Evolutionary conservation across 1,140 invertebrate species (phyloP).

Genomic region (Dendrolimus punctatus): DNA sequence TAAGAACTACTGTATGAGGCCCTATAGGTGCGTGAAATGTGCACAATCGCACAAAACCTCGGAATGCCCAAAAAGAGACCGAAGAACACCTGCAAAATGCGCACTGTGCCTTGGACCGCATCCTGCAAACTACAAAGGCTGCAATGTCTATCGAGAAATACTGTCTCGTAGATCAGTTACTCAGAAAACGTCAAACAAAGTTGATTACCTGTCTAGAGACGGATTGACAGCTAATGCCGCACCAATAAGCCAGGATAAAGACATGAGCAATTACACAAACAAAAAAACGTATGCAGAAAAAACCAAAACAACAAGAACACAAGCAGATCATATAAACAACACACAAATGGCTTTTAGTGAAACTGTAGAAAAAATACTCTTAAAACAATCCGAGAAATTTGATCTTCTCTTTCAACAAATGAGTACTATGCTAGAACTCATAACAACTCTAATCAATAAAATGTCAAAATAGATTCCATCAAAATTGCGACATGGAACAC

Average conservation of each 20-base stretch:
- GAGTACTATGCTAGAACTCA: constrained; percentile 1
- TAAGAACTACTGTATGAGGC: constrained; percentile 4
- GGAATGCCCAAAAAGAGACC: not conserved
- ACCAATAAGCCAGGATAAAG: too few relatives aligned
- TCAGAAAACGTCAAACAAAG: not conserved
- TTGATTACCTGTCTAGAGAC: not conserved
- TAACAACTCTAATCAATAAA: constrained; percentile 1
- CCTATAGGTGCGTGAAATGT: constrained; percentile 2
- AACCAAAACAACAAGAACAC: not conserved
- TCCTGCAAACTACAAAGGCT: constrained; percentile 2
- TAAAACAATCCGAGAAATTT: constrained; percentile 3
- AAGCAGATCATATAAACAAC: not conserved
- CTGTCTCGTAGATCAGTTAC: not conserved
- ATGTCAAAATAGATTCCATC: not conserved
- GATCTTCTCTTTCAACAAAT: constrained; percentile 1
- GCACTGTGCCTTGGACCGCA: not conserved
- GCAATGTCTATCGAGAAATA: not conserved
- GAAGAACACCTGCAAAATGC: not conserved
- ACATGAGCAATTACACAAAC: too few relatives aligned
- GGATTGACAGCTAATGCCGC: not conserved
- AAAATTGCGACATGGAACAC: not conserved
- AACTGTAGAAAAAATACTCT: constrained; percentile 1
- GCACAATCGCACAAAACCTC: not conserved
- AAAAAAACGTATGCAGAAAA: not conserved
- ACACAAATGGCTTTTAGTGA: too few relatives aligned